A percentile compares a stretch with the other conserved stretches of the same genome.
These are phyloP conservation scores for Siniperca undulata DNA, from an alignment of 2,797 vertebrate species.

Conservation along the genomic window DNA sequence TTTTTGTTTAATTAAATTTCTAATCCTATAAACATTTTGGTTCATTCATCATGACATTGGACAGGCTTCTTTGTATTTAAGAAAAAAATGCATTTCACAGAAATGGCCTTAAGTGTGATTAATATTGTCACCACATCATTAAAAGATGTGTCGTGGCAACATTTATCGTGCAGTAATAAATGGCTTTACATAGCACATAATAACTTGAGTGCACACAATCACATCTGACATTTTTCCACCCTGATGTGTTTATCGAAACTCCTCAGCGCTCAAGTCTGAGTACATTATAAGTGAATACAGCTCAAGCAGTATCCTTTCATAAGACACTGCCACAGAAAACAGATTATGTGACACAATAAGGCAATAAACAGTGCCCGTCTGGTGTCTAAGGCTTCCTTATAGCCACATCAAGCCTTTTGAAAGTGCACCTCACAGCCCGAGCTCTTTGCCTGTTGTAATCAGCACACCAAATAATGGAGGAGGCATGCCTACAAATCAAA, in stretches of 20 bases:
- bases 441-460: conserved; percentile 20
- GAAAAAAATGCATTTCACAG: not conserved
- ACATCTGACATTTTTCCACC: not conserved
- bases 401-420: conserved; percentile 22
- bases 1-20: not conserved
- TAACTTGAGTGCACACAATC: not conserved
- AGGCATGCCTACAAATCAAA: conserved; percentile 43
- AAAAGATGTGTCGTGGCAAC: not conserved
- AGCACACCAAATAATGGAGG: conserved; percentile 30
- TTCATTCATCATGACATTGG: not conserved
- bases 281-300: not conserved
- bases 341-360: conserved; percentile 21
- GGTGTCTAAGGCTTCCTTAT: conserved; percentile 22
- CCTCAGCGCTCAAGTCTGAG: not conserved
- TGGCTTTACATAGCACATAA: not conserved
- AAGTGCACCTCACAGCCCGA: not conserved
- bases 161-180: not conserved
- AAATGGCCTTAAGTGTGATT: not conserved
- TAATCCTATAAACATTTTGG: not conserved
- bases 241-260: conserved; percentile 16
- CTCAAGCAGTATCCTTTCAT: conserved; percentile 8
- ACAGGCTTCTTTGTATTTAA: not conserved
- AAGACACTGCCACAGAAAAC: conserved; percentile 21
- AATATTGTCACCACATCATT: not conserved
- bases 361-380: conserved; percentile 3